Evolutionary conservation across 2,888 invertebrate species (phyloP).

Genomic region (Synergus umbraculus): DNA sequence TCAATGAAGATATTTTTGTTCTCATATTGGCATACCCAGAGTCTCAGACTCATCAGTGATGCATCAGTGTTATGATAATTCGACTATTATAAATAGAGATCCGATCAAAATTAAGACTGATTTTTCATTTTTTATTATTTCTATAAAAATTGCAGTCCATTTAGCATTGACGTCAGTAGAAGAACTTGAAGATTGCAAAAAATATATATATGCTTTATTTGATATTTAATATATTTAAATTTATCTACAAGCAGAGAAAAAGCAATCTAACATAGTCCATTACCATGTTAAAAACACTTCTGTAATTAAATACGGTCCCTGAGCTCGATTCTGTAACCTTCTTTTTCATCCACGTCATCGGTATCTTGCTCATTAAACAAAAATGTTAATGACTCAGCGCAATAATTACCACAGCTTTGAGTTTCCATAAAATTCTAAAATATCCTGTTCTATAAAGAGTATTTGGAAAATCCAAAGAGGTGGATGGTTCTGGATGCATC

Average conservation of each 20-base stretch:
- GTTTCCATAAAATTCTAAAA: not conserved
- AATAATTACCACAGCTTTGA: not conserved
- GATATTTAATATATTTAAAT: not conserved
- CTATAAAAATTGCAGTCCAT: too few relatives aligned
- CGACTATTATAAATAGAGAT: too few relatives aligned
- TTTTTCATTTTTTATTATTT: too few relatives aligned
- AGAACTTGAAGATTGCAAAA: too few relatives aligned
- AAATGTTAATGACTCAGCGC: slow-evolving; percentile 23
- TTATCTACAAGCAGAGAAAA: not conserved
- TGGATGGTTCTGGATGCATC: too few relatives aligned
- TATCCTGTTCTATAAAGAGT: not conserved
- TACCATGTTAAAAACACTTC: slow-evolving; percentile 5
- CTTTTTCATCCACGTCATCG: slow-evolving; percentile 31
- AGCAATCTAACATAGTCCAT: not conserved
- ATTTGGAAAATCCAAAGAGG: too few relatives aligned
- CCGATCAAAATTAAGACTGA: too few relatives aligned
- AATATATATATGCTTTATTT: too few relatives aligned
- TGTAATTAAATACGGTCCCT: slow-evolving; percentile 29
- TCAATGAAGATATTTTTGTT: slow-evolving; percentile 39
- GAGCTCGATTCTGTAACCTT: slow-evolving; percentile 32
- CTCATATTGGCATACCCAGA: slow-evolving; percentile 6
- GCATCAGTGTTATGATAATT: too few relatives aligned
- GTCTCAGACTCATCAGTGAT: not conserved
- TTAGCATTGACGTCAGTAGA: too few relatives aligned
- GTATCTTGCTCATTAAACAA: slow-evolving; percentile 34